phyloP scores from a whole-genome alignment of 2,797 vertebrate species.

The Pseudotriccus pelzelni region DNA sequence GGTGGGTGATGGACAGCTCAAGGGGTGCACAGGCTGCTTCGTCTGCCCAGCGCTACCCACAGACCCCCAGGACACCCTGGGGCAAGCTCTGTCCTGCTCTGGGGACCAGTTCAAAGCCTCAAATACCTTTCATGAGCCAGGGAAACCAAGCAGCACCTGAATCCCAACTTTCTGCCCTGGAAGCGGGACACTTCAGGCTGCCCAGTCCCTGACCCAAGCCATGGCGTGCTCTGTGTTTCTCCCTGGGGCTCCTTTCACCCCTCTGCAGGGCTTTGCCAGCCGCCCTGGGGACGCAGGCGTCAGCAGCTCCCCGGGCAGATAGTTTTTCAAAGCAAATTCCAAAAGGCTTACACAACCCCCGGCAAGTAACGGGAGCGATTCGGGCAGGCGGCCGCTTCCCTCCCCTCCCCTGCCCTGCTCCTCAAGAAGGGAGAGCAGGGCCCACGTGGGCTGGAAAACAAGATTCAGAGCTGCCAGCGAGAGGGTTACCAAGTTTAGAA shows the following conservation, averaged over 20 bases:
- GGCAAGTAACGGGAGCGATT: slow-evolving; percentile 20
- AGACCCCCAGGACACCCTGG: not conserved
- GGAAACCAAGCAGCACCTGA: not conserved
- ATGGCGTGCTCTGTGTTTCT: not conserved
- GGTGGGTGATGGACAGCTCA: not conserved
- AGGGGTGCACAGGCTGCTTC: not conserved
- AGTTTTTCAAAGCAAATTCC: slow-evolving; percentile 67
- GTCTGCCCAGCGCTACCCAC: not conserved
- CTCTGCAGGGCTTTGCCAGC: not conserved
- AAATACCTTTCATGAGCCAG: not conserved
- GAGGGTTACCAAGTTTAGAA: slow-evolving; percentile 53
- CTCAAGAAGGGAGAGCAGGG: slow-evolving; percentile 30
- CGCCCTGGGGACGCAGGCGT: not conserved
- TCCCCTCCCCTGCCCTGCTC: slow-evolving; percentile 2
- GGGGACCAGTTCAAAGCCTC: not conserved
- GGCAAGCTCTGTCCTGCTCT: not conserved
- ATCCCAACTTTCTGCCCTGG: not conserved
- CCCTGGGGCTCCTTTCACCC: not conserved
- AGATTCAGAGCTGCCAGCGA: not conserved
- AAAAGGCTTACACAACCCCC: slow-evolving; percentile 45
- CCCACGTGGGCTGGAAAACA: slow-evolving; percentile 35
- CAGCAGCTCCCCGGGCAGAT: slow-evolving; percentile 35
- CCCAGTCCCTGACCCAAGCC: not conserved
- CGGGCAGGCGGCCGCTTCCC: not conserved
- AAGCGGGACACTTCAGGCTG: not conserved